Evolutionary conservation across 2,797 vertebrate genomes (phyloP).

Genomic region (Chromobotia macracanthus): DNA sequence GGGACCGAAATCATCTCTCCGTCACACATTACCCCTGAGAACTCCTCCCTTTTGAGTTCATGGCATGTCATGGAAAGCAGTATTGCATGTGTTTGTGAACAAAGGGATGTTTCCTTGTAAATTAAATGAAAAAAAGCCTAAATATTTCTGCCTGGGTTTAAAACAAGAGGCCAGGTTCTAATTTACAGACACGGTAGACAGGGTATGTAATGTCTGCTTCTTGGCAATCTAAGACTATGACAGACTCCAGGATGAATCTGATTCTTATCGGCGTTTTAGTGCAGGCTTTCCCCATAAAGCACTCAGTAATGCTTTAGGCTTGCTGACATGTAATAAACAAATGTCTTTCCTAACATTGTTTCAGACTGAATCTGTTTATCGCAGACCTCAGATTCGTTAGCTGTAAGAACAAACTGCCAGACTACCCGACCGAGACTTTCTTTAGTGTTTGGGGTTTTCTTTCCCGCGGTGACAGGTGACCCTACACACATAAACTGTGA

Average conservation of each 20-base stretch:
- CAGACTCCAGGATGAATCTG: constrained; percentile 24
- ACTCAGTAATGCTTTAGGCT: constrained; percentile 26
- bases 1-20: not conserved
- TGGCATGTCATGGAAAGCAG: not conserved
- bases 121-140: not conserved
- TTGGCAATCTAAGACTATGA: not conserved
- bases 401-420: constrained; percentile 83
- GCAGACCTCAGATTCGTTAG: constrained; percentile 91
- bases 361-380: constrained; percentile 46
- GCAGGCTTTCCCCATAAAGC: constrained; percentile 23
- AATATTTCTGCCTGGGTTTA: constrained; percentile 17
- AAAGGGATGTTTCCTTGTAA: constrained; percentile 13
- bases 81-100: not conserved
- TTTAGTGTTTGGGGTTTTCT: constrained; percentile 98
- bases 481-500: constrained; percentile 11
- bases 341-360: constrained; percentile 49
- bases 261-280: constrained; percentile 34
- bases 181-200: constrained; percentile 12
- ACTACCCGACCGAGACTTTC: constrained; percentile 91
- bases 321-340: constrained; percentile 26
- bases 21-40: not conserved
- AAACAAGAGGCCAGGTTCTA: constrained; percentile 1
- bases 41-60: not conserved
- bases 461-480: constrained; percentile 95
- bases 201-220: constrained; percentile 4